Evolutionary conservation across 2,888 invertebrate genomes (phyloP).

Genomic region (Blastobasis lacticolella): DNA sequence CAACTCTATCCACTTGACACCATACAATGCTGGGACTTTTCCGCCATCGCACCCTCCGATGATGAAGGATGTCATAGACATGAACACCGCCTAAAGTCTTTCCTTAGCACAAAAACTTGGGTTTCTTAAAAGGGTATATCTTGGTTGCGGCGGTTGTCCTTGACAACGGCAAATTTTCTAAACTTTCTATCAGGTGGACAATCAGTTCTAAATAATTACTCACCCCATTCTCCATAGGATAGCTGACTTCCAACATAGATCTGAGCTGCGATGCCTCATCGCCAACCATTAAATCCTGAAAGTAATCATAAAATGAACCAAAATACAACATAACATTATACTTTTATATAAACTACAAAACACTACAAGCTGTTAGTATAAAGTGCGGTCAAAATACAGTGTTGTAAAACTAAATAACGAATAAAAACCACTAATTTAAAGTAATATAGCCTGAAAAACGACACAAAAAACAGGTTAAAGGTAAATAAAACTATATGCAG

Average conservation of each 20-base stretch:
- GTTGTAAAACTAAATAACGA: not conserved
- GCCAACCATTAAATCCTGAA: conserved; percentile 98
- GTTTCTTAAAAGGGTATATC: no score
- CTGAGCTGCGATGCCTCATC: conserved; percentile 98
- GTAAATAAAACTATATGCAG: not conserved
- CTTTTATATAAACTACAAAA: no score
- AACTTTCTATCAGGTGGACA: no score
- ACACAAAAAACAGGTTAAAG: not conserved
- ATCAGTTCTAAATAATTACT: conserved; percentile 17
- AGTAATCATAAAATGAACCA: conserved; percentile 15
- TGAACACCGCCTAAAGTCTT: no score
- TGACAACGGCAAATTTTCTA: no score
- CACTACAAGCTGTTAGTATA: not conserved
- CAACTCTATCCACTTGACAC: no score
- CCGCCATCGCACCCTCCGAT: no score
- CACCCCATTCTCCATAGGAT: conserved; percentile 99
- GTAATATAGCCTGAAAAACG: not conserved
- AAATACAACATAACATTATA: not conserved
- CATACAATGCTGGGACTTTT: no score
- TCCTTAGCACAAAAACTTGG: no score
- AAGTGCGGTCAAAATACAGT: not conserved
- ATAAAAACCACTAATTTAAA: no score
- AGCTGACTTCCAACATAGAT: conserved; percentile 97
- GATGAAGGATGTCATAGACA: no score
- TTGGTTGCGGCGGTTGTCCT: no score